A percentile compares a stretch with the other conserved stretches of the same genome.
These are phyloP conservation scores for Argentina silus DNA, from an alignment of 2,797 vertebrate genomes.

Conservation along the genomic window DNA sequence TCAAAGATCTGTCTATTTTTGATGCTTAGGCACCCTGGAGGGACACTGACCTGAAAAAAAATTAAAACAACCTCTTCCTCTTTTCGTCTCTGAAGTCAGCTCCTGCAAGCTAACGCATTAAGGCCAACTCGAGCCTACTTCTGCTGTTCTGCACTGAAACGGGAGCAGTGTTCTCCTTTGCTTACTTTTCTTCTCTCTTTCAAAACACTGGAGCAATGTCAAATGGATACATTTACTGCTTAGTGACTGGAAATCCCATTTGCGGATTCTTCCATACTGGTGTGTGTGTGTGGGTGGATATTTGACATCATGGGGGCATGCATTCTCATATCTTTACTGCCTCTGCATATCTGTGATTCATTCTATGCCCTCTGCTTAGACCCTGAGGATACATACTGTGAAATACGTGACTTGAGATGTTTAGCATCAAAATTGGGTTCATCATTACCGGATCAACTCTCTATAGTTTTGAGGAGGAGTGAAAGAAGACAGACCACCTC, in stretches of 20 bases:
- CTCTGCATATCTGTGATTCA: constrained; percentile 65
- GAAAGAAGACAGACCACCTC: constrained; percentile 27
- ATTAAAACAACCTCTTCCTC: constrained; percentile 58
- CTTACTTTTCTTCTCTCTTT: constrained; percentile 16
- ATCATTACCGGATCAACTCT: constrained; percentile 21
- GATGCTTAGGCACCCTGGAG: constrained; percentile 72
- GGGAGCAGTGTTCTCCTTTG: constrained; percentile 38
- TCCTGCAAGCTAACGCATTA: constrained; percentile 61
- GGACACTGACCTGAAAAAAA: constrained; percentile 77
- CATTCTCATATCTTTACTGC: constrained; percentile 52
- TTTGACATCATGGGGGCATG: constrained; percentile 61
- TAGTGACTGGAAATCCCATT: constrained; percentile 49
- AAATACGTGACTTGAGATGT: constrained; percentile 23
- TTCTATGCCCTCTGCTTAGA: constrained; percentile 52
- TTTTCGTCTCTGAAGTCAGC: constrained; percentile 71
- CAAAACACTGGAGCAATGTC: constrained; percentile 37
- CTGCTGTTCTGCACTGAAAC: constrained; percentile 53
- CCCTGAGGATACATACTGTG: constrained; percentile 5
- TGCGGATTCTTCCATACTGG: constrained; percentile 44
- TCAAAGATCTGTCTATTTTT: constrained; percentile 69
- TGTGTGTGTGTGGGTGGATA: constrained; percentile 52
- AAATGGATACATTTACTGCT: constrained; percentile 43
- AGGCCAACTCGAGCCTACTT: constrained; percentile 59
- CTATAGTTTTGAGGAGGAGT: constrained; percentile 26
- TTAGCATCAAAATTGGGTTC: constrained; percentile 25